Evolutionary conservation across 1,140 invertebrate genomes (phyloP), one percentile per base, ranked within the genome.

Genomic region (Mya arenaria): DNA sequence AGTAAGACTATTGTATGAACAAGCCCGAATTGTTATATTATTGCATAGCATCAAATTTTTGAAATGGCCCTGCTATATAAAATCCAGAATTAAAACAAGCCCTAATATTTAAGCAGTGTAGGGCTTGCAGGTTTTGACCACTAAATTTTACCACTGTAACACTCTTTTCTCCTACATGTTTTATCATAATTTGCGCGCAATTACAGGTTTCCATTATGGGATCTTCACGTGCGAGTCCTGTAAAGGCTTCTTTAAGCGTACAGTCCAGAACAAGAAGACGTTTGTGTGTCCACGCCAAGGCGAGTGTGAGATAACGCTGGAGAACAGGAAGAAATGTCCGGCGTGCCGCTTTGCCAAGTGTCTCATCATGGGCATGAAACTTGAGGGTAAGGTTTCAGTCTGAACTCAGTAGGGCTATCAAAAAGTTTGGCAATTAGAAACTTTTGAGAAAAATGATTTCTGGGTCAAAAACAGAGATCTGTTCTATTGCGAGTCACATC

Each of bases 241-340:
- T 87, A 99, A 99, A 94, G 98, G 98, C 4, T 99, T 99, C 93
- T 99, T 99, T 93, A 99, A 99, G 92, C 95, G 98, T 82, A 99
- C 98, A 55, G 98, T 99, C 4, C 98, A 99, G 94, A 99, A 99
- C 92, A 95, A 98, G 68, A 99, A 99, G 93, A 97, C 98, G 91
- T 99, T 99, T 93, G 96, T 97, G 80, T 99, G 98, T 92, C 94
- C 98, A 60, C 95, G 97, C 58, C 97, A 97, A 19, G 97, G 97
- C 0, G 96, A 96, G 71, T 99, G 98, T 93, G 96, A 97, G 4
- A 96, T 99, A 19, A 97, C 90, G 36, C 97, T 98, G 15, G 96
- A 96, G 8, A 99, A 97, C 32, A 94, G 98, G 37, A 99, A 99
- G 91, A 99, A 99, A 90, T 99, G 98, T 91, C 98, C 98, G 0